phyloP scores from a whole-genome alignment of 2,797 vertebrate genomes.

The Mionectes olivaceus region DNA sequence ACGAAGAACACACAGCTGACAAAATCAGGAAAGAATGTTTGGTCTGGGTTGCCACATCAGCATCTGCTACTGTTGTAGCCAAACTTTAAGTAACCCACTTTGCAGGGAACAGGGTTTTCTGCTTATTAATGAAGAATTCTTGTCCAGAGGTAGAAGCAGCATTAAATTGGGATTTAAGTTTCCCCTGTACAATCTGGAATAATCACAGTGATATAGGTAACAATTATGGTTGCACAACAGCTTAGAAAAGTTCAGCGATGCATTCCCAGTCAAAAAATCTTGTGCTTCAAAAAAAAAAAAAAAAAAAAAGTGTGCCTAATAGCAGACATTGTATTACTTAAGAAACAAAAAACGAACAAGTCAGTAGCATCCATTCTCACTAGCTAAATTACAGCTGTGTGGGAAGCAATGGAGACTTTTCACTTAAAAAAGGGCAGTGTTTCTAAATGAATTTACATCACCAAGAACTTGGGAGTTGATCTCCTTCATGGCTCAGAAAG shows the following conservation, averaged over 20 bases:
- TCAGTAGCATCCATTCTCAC: not conserved
- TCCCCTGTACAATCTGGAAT: not conserved
- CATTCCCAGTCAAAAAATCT: not conserved
- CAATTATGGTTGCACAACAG: not conserved
- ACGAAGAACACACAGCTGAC: constrained; percentile 41
- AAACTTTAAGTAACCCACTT: not conserved
- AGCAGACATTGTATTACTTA: not conserved
- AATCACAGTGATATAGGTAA: not conserved
- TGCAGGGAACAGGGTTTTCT: not conserved
- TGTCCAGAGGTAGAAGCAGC: not conserved
- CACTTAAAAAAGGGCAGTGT: not conserved
- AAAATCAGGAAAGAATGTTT: constrained; percentile 67
- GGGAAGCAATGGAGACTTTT: not conserved
- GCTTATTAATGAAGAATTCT: not conserved
- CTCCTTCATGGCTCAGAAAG: not conserved
- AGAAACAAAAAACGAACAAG: not conserved
- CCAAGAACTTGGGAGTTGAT: not conserved
- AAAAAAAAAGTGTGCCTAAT: not conserved
- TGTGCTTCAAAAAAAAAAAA: not conserved
- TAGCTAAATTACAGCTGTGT: not conserved
- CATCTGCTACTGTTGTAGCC: constrained; percentile 12
- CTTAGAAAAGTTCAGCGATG: not conserved
- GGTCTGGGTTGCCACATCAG: constrained; percentile 68
- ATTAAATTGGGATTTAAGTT: not conserved
- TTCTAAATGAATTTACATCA: not conserved